phyloP scores from a whole-genome alignment of 2,888 invertebrate species.

The Hypomecis punctinalis region DNA sequence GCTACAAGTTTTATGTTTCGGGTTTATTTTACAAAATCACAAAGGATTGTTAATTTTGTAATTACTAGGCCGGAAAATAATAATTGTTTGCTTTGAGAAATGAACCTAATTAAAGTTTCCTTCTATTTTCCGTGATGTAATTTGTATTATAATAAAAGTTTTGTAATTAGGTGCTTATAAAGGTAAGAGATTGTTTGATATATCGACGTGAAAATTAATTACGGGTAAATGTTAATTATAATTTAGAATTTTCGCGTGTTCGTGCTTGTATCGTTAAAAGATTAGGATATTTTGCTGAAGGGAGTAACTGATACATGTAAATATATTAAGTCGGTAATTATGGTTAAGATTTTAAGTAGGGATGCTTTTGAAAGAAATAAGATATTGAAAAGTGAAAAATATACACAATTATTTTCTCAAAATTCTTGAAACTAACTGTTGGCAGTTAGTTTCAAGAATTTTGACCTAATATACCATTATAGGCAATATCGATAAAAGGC shows the following conservation, averaged over 20 bases:
- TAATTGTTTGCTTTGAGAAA: conserved; percentile 39
- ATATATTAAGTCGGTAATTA: not conserved
- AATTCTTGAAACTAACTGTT: too few species aligned
- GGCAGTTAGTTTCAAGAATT: too few species aligned
- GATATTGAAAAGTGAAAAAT: not conserved
- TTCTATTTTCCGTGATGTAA: conserved; percentile 33
- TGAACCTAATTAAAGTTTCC: conserved; percentile 34
- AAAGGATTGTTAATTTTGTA: conserved; percentile 40
- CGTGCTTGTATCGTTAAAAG: conserved; percentile 7
- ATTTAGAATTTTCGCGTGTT: conserved; percentile 11
- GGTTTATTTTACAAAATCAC: conserved; percentile 36
- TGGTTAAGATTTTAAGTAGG: not conserved
- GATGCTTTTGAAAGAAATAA: not conserved
- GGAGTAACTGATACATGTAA: not conserved
- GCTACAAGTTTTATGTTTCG: conserved; percentile 39
- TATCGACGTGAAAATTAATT: conserved; percentile 27
- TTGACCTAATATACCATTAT: too few species aligned
- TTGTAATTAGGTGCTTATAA: conserved; percentile 28
- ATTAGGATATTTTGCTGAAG: conserved; percentile 3
- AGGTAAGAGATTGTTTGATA: conserved; percentile 28
- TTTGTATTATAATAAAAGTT: conserved; percentile 30
- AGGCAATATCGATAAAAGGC: too few species aligned
- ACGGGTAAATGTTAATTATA: conserved; percentile 17
- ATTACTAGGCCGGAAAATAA: conserved; percentile 38
- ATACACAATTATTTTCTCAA: too few species aligned